Conservation (phyloP, 64 coral and sea anemone genomes). For the Trachythela sp. region DNA sequence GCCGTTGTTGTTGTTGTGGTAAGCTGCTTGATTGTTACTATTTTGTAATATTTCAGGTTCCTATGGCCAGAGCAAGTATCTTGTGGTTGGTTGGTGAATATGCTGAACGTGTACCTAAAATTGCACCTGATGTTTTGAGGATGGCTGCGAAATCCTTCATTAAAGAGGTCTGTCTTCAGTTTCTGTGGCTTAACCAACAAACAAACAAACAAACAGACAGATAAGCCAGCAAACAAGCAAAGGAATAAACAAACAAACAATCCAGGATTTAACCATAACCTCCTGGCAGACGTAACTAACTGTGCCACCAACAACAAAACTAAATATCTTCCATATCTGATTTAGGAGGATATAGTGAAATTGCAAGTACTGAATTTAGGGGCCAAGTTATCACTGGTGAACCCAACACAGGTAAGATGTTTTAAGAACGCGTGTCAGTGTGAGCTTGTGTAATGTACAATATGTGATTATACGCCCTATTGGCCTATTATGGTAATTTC, state of each 20-base stretch:
- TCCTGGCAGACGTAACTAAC: no score
- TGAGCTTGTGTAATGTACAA: no score
- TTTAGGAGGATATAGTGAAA: slow-evolving; percentile 93
- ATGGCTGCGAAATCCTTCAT: slow-evolving; percentile 82
- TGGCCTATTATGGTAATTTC: no score
- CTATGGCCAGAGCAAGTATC: slow-evolving; percentile 97
- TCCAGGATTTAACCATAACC: no score
- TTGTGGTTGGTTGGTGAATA: slow-evolving; percentile 96
- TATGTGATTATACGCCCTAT: no score
- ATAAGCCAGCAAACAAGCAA: no score
- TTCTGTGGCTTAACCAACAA: background rate
- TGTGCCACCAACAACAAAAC: background rate
- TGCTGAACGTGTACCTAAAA: slow-evolving; percentile 84
- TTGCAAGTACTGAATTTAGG: slow-evolving; percentile 83
- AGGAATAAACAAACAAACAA: no score
- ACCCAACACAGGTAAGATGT: slow-evolving; percentile 75
- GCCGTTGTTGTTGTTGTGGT: no score
- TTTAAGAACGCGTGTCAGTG: no score
- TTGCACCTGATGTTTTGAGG: slow-evolving; percentile 94
- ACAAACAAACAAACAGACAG: background rate
- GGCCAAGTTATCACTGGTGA: slow-evolving; percentile 69
- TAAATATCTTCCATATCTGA: background rate
- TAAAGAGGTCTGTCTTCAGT: slow-evolving; percentile 53
- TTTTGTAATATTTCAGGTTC: slow-evolving; percentile 52
- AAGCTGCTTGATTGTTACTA: background rate